phyloP scores from a whole-genome alignment of 2,797 vertebrate species.

The Sebastes cheni region DNA sequence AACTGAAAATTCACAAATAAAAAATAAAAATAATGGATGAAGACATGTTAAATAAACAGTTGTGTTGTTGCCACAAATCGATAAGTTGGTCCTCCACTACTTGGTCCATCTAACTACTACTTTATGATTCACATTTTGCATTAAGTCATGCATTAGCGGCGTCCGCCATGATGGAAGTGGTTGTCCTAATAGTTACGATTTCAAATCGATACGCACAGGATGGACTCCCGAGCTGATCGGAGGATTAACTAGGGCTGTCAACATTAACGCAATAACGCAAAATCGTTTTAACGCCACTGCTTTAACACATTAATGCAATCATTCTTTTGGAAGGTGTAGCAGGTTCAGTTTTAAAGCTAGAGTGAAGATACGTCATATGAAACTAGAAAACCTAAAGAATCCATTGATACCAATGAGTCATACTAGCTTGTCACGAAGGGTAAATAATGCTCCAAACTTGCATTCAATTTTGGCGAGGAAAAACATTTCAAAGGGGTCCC shows the following conservation, averaged over 20 bases:
- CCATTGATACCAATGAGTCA: background rate
- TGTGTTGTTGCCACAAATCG: too few species aligned
- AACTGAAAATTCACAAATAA: too few species aligned
- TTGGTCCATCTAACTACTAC: too few species aligned
- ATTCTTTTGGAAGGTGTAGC: background rate
- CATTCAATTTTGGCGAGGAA: accelerated
- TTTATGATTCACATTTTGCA: background rate
- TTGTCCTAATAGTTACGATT: background rate
- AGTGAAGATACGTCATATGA: background rate
- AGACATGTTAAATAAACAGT: too few species aligned
- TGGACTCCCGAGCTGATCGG: background rate
- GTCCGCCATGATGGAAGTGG: background rate
- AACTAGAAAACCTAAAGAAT: too few species aligned
- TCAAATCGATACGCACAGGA: background rate
- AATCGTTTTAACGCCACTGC: background rate
- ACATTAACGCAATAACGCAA: background rate
- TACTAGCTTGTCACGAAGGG: background rate
- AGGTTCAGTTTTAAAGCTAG: background rate
- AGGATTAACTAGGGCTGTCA: background rate
- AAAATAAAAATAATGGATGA: too few species aligned
- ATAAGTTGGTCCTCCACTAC: too few species aligned
- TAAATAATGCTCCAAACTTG: background rate
- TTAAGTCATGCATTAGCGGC: background rate
- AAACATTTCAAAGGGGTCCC: background rate
- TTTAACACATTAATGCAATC: background rate